Percentiles rank a stretch among this genome's conserved stretches.
These are phyloP conservation scores for Nesometra sesokonis DNA, from an alignment of 35 echinoderm and acorn worm genomes.

Conservation along the genomic window DNA sequence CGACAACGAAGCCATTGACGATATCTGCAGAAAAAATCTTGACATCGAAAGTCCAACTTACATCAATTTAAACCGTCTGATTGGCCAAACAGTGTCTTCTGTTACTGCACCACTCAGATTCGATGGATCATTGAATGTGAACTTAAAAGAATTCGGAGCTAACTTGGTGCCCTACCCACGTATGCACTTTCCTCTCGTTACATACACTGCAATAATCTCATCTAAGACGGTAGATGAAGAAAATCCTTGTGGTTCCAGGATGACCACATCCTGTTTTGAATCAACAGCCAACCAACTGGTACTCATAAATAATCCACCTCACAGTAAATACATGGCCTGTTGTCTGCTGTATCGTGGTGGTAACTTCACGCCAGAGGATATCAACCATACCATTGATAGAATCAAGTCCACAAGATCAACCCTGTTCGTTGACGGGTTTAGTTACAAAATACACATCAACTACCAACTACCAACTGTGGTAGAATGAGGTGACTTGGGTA, in stretches of 20 bases:
- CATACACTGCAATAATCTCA: background rate
- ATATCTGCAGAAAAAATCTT: background rate
- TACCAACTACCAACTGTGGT: background rate
- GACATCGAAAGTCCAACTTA: background rate
- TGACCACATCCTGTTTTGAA: background rate
- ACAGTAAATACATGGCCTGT: background rate
- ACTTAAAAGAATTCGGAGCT: background rate
- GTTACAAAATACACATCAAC: background rate
- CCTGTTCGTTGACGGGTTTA: background rate
- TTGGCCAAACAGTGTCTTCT: background rate
- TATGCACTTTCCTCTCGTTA: background rate
- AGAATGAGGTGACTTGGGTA: conserved; percentile 4
- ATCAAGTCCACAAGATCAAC: background rate
- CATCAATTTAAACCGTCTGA: background rate
- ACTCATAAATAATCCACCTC: background rate
- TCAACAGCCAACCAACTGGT: background rate
- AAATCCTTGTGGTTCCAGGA: background rate
- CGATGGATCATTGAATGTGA: background rate
- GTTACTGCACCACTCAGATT: background rate
- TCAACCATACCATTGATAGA: background rate
- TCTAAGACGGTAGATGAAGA: background rate
- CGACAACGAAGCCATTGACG: background rate
- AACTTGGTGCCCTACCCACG: background rate
- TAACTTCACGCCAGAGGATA: background rate
- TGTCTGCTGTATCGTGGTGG: background rate